Percentiles rank a stretch among this genome's conserved stretches.
These are phyloP conservation scores for Sus scrofa DNA, from an alignment of 2,113 vertebrate species.

Conservation along the genomic window DNA sequence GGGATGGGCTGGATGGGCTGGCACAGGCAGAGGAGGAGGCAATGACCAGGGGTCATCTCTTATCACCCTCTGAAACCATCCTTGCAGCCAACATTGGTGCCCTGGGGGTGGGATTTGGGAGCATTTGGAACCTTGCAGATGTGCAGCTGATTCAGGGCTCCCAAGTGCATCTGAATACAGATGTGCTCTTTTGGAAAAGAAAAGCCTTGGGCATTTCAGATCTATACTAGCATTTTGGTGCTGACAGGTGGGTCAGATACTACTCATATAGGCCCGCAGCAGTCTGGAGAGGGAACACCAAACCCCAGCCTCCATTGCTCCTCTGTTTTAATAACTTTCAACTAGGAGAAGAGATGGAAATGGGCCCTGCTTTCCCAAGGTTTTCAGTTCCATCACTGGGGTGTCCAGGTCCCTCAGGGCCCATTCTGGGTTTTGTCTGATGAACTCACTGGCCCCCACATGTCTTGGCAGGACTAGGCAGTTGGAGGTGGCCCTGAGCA, in stretches of 20 bases:
- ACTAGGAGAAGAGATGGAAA: not conserved
- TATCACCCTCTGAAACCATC: not conserved
- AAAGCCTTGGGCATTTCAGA: not conserved
- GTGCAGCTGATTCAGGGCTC: not conserved
- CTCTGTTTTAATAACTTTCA: conserved; percentile 32
- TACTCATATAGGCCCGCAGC: not conserved
- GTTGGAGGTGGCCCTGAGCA: not conserved
- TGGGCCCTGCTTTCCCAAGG: not conserved
- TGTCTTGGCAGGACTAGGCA: not conserved
- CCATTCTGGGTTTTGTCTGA: conserved; percentile 11
- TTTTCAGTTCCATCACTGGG: not conserved
- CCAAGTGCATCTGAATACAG: not conserved
- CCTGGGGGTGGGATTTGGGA: not conserved
- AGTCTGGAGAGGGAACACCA: not conserved
- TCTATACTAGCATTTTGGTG: not conserved
- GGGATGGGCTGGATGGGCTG: no score
- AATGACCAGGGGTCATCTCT: not conserved
- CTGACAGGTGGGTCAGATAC: not conserved
- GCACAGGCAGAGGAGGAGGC: not conserved
- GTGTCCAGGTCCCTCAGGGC: not conserved
- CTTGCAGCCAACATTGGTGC: not conserved
- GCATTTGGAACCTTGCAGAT: not conserved
- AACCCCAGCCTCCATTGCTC: not conserved
- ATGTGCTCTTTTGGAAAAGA: not conserved
- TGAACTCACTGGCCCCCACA: not conserved